phyloP scores from a whole-genome alignment of 2,113 vertebrate species.

The Theristicus caerulescens region DNA sequence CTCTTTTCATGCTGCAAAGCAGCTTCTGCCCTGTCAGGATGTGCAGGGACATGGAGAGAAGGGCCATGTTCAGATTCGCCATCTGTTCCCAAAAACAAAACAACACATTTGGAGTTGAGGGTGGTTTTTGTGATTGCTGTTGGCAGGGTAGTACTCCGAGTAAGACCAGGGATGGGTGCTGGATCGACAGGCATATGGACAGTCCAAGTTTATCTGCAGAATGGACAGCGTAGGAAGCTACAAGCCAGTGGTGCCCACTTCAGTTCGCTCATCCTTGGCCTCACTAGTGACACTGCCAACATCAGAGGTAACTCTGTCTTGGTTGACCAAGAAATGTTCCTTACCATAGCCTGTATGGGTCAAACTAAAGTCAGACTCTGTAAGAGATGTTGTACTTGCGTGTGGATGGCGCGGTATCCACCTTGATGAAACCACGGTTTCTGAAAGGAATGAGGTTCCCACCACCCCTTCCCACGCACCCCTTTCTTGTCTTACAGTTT shows the following conservation, averaged over 20 bases:
- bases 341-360: not conserved
- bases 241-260: not conserved
- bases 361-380: not conserved
- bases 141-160: not conserved
- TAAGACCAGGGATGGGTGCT: not conserved
- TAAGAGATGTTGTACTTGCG: too few species aligned
- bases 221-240: not conserved
- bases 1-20: conserved; percentile 22
- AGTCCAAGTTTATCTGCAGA: not conserved
- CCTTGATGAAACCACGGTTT: not conserved
- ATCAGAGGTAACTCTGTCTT: not conserved
- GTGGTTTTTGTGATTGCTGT: not conserved
- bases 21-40: conserved; percentile 28
- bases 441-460: not conserved
- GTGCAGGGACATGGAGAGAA: not conserved
- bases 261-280: not conserved
- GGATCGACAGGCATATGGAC: too few species aligned
- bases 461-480: not conserved
- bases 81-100: conserved; percentile 26
- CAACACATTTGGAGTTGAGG: not conserved
- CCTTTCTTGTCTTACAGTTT: not conserved
- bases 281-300: not conserved
- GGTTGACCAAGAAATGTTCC: too few species aligned
- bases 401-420: not conserved
- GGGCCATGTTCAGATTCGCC: not conserved